Percentiles rank a stretch among this genome's conserved stretches.
These are phyloP conservation scores for Pentalonia nigronervosa DNA, from an alignment of 1,140 invertebrate species.

Conservation along the genomic window DNA sequence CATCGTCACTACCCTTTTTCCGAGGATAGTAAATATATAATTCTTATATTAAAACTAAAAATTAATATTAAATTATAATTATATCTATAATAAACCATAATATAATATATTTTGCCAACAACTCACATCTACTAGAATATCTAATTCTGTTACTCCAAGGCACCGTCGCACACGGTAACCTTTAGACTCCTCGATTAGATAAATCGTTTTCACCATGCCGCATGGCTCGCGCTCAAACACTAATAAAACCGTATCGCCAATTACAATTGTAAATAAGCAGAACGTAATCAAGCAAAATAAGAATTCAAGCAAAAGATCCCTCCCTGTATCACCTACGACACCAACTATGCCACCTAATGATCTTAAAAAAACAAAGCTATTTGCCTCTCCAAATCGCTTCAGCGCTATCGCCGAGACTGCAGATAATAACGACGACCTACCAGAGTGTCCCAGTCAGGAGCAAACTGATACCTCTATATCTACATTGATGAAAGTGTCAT, in stretches of 20 bases:
- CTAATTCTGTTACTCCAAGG: not conserved
- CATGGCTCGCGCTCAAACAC: not conserved
- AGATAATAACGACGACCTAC: too few relatives aligned
- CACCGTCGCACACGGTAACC: not conserved
- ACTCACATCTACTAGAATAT: not conserved
- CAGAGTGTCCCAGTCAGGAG: too few relatives aligned
- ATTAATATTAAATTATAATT: not conserved
- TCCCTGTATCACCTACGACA: too few relatives aligned
- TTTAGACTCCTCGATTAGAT: not conserved
- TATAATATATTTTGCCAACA: not conserved
- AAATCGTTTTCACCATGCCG: not conserved
- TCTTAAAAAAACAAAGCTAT: too few relatives aligned
- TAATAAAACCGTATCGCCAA: not conserved
- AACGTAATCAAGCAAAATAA: too few relatives aligned
- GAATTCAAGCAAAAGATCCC: not conserved
- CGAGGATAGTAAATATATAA: not conserved
- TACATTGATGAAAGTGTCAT: too few relatives aligned
- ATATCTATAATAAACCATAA: too few relatives aligned
- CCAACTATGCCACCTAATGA: too few relatives aligned
- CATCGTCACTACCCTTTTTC: not conserved
- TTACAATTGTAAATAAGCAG: not conserved
- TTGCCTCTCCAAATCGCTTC: too few relatives aligned
- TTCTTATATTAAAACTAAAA: not conserved
- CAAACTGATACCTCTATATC: too few relatives aligned
- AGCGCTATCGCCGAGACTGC: too few relatives aligned